Evolutionary conservation across 2,888 invertebrate genomes (phyloP), one percentile per base, ranked within the genome.

Genomic region (Agrotis exclamationis): DNA sequence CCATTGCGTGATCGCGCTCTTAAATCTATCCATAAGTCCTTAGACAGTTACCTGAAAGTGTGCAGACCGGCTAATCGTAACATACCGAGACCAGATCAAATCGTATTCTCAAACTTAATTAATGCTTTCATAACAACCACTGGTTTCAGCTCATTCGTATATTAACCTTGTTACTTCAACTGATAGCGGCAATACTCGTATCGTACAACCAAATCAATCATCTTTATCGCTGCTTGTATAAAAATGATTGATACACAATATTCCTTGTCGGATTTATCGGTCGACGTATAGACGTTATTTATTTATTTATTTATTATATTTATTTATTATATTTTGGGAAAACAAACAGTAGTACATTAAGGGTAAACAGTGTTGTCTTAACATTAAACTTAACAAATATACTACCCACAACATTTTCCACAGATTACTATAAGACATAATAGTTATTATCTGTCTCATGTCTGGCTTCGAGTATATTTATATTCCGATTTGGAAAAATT

Each of bases 171-270:
- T 59, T 58, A 67, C 48, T 39, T 6, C 14, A 11, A 47, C 54
- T 48, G 82, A 80, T 83, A 76, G 69, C 81, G 69, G 74, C 64
- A n/a, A 28, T 48, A 65, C 24, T 63, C 68, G 0, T 57, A 50
- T 14, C 28, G 50, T 56, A 47, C 47, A 65, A 57, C 24, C 39
- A 53, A 71, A 83, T 83, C 82, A 84, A 84, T 83, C 84, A 80
- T 65, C 60, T 70, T 84, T 82, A 82, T 84, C 84, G 28, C 54
- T 50, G 54, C 24, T 62, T 69, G 22, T 63, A 71, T 39, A 51
- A 58, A 68, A 66, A 69, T 77, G 70, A 71, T 78, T 78, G 79
- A 79, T 74, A 81, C 73, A 58, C 66, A 67, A 73, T 39, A 39
- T 71, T 75, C 63, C 69, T 73, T 73, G 73, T 70, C 54, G 47